Evolutionary conservation across 2,888 invertebrate species (phyloP).

Genomic region (Microplitis deprimator): DNA sequence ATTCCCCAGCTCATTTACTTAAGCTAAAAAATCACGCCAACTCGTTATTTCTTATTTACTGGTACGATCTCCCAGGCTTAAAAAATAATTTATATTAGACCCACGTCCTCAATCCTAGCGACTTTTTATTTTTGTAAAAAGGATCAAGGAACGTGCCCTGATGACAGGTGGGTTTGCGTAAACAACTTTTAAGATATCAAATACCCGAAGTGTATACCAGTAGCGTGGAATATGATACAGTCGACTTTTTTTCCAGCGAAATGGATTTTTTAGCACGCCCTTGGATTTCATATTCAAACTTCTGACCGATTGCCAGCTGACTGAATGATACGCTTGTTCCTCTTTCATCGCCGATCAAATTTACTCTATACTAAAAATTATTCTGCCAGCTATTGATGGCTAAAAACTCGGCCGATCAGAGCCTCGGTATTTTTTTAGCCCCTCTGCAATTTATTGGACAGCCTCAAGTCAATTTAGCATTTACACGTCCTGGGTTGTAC

Average conservation of each 20-base stretch:
- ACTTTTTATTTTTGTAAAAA: background rate
- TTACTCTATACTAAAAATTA: background rate
- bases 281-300: conserved; percentile 48
- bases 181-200: conserved; percentile 56
- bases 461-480: background rate
- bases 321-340: conserved; percentile 51
- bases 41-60: conserved; percentile 30
- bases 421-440: too few species aligned
- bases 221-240: conserved; percentile 64
- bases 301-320: conserved; percentile 60
- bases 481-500: background rate
- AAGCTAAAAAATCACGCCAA: conserved; percentile 18
- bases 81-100: background rate
- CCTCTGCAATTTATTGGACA: too few species aligned
- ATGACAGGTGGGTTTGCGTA: conserved; percentile 57
- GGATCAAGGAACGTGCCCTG: conserved; percentile 49
- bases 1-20: background rate
- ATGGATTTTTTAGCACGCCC: conserved; percentile 38
- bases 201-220: conserved; percentile 65
- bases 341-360: conserved; percentile 28
- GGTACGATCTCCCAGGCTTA: background rate
- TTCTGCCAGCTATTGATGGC: background rate
- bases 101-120: background rate
- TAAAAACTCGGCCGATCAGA: background rate
- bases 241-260: conserved; percentile 26